Conservation (phyloP, 2,113 vertebrate genomes). For the Scophthalmus maximus region DNA sequence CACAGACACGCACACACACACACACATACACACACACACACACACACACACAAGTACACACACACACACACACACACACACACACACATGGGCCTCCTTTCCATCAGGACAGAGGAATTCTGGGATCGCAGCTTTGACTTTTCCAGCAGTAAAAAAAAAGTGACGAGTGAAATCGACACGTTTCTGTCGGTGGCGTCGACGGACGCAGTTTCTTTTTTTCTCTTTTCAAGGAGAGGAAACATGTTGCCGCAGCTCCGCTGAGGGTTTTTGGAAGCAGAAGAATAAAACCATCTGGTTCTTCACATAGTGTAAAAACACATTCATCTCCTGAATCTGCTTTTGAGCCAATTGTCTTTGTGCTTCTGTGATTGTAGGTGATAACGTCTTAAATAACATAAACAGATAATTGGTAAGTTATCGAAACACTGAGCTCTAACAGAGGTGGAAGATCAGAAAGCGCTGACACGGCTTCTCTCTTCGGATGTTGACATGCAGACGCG, state of each 20-base stretch:
- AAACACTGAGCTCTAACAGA: background rate
- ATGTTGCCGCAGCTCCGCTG: background rate
- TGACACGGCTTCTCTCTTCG: too few relatives aligned
- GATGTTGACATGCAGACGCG: too few relatives aligned
- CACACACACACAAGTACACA: slow-evolving; percentile 30
- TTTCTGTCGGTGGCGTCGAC: background rate
- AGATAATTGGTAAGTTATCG: background rate
- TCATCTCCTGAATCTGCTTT: background rate
- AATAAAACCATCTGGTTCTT: background rate
- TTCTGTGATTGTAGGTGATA: background rate
- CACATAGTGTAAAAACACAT: background rate
- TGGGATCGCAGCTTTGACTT: slow-evolving; percentile 14
- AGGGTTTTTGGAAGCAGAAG: too few relatives aligned
- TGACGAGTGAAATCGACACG: background rate
- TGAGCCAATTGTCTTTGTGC: background rate
- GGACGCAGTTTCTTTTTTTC: background rate
- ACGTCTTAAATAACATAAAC: background rate
- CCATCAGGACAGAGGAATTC: slow-evolving; percentile 39
- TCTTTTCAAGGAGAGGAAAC: background rate
- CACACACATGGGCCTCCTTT: slow-evolving; percentile 11
- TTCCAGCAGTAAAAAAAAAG: background rate
- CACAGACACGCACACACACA: too few relatives aligned
- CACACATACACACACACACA: slow-evolving; percentile 32
- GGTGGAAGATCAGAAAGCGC: too few relatives aligned
- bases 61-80: slow-evolving; percentile 31